Percentiles rank a stretch among this genome's conserved stretches.
These are phyloP conservation scores for Apeira syringaria DNA, from an alignment of 2,888 invertebrate genomes.

Conservation along the genomic window DNA sequence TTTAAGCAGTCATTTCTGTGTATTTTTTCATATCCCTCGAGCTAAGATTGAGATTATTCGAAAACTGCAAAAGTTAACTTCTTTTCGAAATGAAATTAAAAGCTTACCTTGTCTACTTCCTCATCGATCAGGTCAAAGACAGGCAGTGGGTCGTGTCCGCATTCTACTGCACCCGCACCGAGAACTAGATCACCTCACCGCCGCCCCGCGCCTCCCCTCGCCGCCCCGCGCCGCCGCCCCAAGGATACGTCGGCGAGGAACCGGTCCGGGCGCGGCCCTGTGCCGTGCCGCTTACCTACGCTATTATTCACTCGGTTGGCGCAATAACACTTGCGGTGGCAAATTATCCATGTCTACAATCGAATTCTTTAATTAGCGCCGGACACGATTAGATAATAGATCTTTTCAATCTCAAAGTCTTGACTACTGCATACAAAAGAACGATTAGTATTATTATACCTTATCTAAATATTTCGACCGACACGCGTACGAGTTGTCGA, in stretches of 20 bases:
- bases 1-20: conserved; percentile 21
- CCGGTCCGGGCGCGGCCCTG: conserved; percentile 58
- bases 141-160: conserved; percentile 75
- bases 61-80: too few species aligned
- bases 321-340: conserved; percentile 40
- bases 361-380: conserved; percentile 33
- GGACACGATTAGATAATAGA: conserved; percentile 29
- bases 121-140: conserved; percentile 50
- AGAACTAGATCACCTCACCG: conserved; percentile 77
- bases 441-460: too few species aligned
- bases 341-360: conserved; percentile 38
- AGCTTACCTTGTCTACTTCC: conserved; percentile 58
- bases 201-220: too few species aligned
- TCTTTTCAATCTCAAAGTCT: conserved; percentile 3
- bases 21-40: too few species aligned
- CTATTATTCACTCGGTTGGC: conserved; percentile 52
- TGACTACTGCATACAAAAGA: conserved; percentile 18
- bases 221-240: conserved; percentile 74
- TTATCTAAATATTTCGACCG: too few species aligned
- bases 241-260: conserved; percentile 69
- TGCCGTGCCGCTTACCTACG: conserved; percentile 71
- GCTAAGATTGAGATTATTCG: too few species aligned
- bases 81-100: too few species aligned
- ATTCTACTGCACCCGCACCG: conserved; percentile 64
- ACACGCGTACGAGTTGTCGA: too few species aligned